phyloP scores from a whole-genome alignment of 2,888 invertebrate genomes.

The Amphipyra berbera region DNA sequence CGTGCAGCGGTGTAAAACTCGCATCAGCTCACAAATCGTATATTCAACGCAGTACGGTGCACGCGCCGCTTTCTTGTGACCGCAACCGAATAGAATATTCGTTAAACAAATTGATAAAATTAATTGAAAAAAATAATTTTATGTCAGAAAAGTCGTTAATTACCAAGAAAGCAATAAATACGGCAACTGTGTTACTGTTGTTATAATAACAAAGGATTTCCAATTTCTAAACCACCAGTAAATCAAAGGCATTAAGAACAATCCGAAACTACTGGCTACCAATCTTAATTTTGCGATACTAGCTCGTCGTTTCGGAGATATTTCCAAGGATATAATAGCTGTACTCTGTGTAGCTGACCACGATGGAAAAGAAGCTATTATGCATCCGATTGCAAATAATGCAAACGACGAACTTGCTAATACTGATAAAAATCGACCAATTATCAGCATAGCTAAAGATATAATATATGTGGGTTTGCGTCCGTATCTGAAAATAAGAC shows the following conservation, averaged over 20 bases:
- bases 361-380: slow-evolving; percentile 72
- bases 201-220: slow-evolving; percentile 72
- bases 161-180: slow-evolving; percentile 76
- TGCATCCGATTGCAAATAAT: slow-evolving; percentile 70
- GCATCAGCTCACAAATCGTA: no score
- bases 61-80: no score
- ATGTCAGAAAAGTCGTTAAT: slow-evolving; percentile 4
- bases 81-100: no score
- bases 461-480: slow-evolving; percentile 72
- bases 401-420: slow-evolving; percentile 67
- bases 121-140: no score
- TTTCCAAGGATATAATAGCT: slow-evolving; percentile 75
- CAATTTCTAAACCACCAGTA: slow-evolving; percentile 78
- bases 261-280: slow-evolving; percentile 67
- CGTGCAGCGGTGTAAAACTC: no score
- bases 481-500: slow-evolving; percentile 72
- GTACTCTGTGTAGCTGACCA: slow-evolving; percentile 73
- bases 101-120: no score
- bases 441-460: slow-evolving; percentile 67
- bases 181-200: slow-evolving; percentile 67
- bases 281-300: slow-evolving; percentile 67
- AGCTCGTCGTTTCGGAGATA: slow-evolving; percentile 71
- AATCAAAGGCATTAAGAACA: slow-evolving; percentile 71
- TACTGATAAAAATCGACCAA: slow-evolving; percentile 72
- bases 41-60: no score